Percentiles rank a stretch among this genome's conserved stretches.
These are phyloP conservation scores for Bellardia pandia DNA, from an alignment of 2,888 invertebrate genomes.

Conservation along the genomic window DNA sequence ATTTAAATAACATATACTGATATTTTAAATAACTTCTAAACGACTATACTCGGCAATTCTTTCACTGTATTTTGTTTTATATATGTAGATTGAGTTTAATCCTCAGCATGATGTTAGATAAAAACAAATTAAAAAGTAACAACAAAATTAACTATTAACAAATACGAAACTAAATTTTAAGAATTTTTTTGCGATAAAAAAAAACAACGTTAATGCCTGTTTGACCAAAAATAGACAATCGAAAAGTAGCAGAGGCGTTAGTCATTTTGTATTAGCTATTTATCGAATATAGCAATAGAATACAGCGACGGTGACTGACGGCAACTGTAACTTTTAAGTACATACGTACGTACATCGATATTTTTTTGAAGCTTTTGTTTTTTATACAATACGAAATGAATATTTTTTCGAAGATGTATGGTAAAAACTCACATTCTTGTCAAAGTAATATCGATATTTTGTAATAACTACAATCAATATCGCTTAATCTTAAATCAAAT, in stretches of 20 bases:
- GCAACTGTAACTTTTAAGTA: constrained; percentile 9
- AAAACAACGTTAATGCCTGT: constrained; percentile 53
- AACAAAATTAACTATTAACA: not conserved
- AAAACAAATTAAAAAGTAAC: constrained; percentile 10
- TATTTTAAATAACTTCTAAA: no score
- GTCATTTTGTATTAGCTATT: constrained; percentile 55
- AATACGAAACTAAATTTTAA: not conserved
- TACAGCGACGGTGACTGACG: not conserved
- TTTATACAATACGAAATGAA: no score
- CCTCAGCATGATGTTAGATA: constrained; percentile 42
- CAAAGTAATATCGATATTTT: constrained; percentile 10
- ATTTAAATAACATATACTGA: no score
- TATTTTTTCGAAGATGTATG: not conserved
- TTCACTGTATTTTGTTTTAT: not conserved
- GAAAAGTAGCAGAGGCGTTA: constrained; percentile 50
- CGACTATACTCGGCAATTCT: not conserved
- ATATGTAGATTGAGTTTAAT: not conserved
- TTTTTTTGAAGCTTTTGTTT: constrained; percentile 9
- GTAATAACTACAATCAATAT: constrained; percentile 15
- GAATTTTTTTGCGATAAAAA: constrained; percentile 25
- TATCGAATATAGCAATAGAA: not conserved
- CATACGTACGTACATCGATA: constrained; percentile 51
- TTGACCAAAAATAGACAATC: constrained; percentile 56
- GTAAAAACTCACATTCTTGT: not conserved
- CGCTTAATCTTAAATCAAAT: not conserved